These are phyloP conservation scores for Epizoanthus fatuus DNA, from an alignment of 92 coral and sea anemone genomes.

Conservation along the genomic window DNA sequence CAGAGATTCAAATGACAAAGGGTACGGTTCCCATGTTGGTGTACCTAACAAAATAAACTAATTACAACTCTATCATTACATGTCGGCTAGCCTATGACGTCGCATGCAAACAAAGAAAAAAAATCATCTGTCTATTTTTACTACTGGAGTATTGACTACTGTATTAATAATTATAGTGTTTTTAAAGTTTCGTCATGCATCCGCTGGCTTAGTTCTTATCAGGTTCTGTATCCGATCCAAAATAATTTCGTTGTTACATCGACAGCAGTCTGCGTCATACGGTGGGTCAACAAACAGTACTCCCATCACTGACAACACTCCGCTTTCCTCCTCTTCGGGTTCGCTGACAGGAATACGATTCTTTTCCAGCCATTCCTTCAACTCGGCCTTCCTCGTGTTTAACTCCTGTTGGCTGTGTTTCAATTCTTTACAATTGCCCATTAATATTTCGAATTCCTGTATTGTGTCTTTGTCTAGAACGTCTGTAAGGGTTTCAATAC, in stretches of 20 bases:
- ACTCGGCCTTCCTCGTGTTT: slow-evolving; percentile 54
- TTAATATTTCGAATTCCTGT: slow-evolving; percentile 37
- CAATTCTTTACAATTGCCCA: slow-evolving; percentile 17
- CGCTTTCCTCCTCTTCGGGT: slow-evolving; percentile 45
- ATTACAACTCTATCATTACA: no score
- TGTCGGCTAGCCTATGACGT: no score
- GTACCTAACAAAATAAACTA: no score
- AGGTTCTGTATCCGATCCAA: slow-evolving; percentile 81
- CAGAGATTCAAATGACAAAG: no score
- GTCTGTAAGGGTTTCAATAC: slow-evolving; percentile 49
- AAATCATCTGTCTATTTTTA: no score
- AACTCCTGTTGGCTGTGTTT: slow-evolving; percentile 69
- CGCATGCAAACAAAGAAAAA: no score
- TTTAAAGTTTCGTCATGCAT: no score
- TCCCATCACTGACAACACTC: slow-evolving; percentile 86
- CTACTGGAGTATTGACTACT: no score
- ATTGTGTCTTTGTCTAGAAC: slow-evolving; percentile 14
- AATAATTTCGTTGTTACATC: slow-evolving; percentile 89
- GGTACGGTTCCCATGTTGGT: no score
- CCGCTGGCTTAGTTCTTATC: slow-evolving; percentile 56
- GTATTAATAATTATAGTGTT: no score
- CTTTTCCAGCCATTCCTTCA: slow-evolving; percentile 85
- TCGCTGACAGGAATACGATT: slow-evolving; percentile 85
- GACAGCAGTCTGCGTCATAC: slow-evolving; percentile 87
- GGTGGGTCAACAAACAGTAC: slow-evolving; percentile 91